Evolutionary conservation across 2,888 invertebrate species (phyloP).

Genomic region (Microplitis deprimator): DNA sequence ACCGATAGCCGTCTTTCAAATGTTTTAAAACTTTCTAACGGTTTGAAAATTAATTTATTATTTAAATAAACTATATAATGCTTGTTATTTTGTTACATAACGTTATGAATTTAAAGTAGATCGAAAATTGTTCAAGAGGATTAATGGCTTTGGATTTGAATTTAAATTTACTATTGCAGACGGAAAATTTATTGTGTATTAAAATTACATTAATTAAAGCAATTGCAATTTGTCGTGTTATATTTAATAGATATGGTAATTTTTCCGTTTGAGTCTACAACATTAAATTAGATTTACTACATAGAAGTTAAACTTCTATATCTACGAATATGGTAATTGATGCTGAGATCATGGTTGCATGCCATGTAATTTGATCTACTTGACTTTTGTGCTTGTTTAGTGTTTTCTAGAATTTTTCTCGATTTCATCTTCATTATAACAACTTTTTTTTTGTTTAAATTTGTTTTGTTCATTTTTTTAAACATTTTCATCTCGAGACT

Average conservation of each 20-base stretch:
- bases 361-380: background rate
- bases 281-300: background rate
- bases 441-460: background rate
- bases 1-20: too few relatives aligned
- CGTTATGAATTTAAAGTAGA: too few relatives aligned
- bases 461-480: background rate
- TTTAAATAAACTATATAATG: too few relatives aligned
- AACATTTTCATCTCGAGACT: background rate
- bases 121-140: too few relatives aligned
- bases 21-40: too few relatives aligned
- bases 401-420: background rate
- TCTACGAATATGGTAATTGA: background rate
- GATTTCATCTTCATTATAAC: background rate
- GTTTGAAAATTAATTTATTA: too few relatives aligned
- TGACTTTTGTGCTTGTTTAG: background rate
- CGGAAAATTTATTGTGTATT: slow-evolving; percentile 20
- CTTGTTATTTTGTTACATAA: too few relatives aligned
- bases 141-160: too few relatives aligned
- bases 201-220: too few relatives aligned
- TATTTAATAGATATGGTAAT: background rate
- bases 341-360: background rate
- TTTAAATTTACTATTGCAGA: too few relatives aligned
- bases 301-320: background rate
- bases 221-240: too few relatives aligned
- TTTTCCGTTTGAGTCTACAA: background rate